Evolutionary conservation across 2,888 invertebrate genomes (phyloP), one percentile per base, ranked within the genome.

Genomic region (Pteria penguin): DNA sequence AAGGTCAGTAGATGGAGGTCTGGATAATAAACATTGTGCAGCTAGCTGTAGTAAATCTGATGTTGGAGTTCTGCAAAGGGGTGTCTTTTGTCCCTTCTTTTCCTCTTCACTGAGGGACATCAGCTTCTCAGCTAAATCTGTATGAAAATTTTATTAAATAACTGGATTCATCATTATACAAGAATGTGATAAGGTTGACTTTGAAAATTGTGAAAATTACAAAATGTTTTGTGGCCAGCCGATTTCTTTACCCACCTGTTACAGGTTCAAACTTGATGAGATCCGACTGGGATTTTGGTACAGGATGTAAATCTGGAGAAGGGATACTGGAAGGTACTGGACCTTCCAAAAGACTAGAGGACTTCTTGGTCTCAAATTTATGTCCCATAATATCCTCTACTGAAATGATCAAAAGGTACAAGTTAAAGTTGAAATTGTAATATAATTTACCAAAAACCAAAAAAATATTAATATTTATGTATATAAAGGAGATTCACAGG

Each of bases 251-350:
- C 29, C 55, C 33, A 58, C 54, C 60, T 61, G 70, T 22, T 14
- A 63, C 54, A 22, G 79, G 62, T n/a, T 87, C 86, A 80, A 89
- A 87, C 29, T 82, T 80, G 75, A 89, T 89, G n/a, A 90, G 84
- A 76, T 87, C 86, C 24, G 71, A 61, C 0, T 69, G 36, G 31
- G 71, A 71, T 27, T 67, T 54, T 22, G 58, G 70, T 36, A 75
- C 78, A 31, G 90, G 89, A 11, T 74, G 73, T 4, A 91, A 79
- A 33, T 82, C 85, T 2, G 91, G 90, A 4, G 90, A 90, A 31
- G 91, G 90, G 11, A 91, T 81, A 75, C 83, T 80, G 11, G 89
- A 88, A 2, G 90, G 90, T 4, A 90, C 84, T 5, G 86, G 82
- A 14, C 81, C 86, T 74, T 83, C 80, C 52, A 91, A 76, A 29